phyloP scores from a whole-genome alignment of 2,113 vertebrate species.

The Apistogramma diplotaenia region DNA sequence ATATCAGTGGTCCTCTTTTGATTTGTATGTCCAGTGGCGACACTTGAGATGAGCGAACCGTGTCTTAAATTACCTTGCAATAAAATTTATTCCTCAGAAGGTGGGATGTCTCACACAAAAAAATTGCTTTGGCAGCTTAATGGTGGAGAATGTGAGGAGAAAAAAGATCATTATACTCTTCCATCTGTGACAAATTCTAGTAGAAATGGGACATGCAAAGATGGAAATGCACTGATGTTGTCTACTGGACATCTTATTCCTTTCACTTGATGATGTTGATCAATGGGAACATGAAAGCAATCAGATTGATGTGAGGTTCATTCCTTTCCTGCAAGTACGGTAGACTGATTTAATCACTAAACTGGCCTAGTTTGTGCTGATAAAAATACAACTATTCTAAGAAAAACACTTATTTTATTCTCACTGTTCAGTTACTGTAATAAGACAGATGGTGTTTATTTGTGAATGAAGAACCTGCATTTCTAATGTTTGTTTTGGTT shows the following conservation, averaged over 20 bases:
- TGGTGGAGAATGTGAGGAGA: constrained; percentile 37
- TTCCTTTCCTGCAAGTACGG: not conserved
- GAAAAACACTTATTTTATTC: not conserved
- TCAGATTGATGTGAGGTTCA: not conserved
- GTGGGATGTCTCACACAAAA: constrained; percentile 22
- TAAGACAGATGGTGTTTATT: not conserved
- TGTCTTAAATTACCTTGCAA: constrained; percentile 66
- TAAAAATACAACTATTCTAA: not conserved
- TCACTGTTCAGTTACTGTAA: not conserved
- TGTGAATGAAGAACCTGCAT: not conserved
- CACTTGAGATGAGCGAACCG: constrained; percentile 58
- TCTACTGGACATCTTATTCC: constrained; percentile 47
- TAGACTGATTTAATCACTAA: not conserved
- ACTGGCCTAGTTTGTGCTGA: not conserved
- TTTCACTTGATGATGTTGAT: constrained; percentile 38
- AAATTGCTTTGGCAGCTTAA: constrained; percentile 45
- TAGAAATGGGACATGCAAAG: constrained; percentile 51
- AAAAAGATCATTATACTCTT: constrained; percentile 48
- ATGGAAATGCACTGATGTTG: constrained; percentile 23
- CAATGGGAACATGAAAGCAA: constrained; percentile 34
- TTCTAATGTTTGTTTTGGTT: no score
- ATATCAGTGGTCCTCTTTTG: constrained; percentile 49
- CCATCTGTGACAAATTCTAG: constrained; percentile 65
- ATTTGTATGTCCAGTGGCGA: constrained; percentile 61
- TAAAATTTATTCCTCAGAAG: constrained; percentile 57